Conservation (phyloP, 1,140 invertebrate species). For the Mycetomoellerius zeteki region DNA sequence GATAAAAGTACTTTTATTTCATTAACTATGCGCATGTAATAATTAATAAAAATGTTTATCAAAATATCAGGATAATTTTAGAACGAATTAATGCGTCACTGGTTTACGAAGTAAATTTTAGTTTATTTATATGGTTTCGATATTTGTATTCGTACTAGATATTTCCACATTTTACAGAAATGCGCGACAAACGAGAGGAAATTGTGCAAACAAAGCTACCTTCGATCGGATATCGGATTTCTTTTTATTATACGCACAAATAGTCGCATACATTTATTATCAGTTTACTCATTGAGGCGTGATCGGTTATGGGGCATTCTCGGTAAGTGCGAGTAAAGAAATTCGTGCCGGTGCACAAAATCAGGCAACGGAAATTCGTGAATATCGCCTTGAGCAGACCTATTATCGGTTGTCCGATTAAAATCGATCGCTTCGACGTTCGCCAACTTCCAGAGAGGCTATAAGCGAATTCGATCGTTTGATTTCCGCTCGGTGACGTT, state of each 20-base stretch:
- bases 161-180: constrained; percentile 9
- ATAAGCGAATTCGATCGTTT: not conserved
- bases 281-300: not conserved
- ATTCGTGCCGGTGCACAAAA: not conserved
- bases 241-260: not conserved
- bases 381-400: constrained; percentile 7
- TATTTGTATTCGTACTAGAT: not conserved
- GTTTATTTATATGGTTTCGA: not conserved
- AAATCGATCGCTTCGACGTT: constrained; percentile 30
- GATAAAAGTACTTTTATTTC: not conserved
- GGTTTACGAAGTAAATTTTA: too few species aligned
- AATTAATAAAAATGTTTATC: not conserved
- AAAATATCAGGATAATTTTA: not conserved
- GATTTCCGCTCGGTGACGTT: constrained; percentile 20
- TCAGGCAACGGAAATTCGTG: not conserved
- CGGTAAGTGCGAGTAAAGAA: not conserved
- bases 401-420: constrained; percentile 29
- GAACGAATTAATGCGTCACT: not conserved
- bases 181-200: not conserved
- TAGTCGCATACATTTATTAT: constrained; percentile 9
- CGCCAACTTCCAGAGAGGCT: not conserved
- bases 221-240: not conserved
- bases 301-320: not conserved
- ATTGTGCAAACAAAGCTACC: not conserved
- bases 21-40: not conserved